Percentiles rank a stretch among this genome's conserved stretches.
phyloP scores from a whole-genome alignment of 2,888 invertebrate species.

The Tridacna crocea region DNA sequence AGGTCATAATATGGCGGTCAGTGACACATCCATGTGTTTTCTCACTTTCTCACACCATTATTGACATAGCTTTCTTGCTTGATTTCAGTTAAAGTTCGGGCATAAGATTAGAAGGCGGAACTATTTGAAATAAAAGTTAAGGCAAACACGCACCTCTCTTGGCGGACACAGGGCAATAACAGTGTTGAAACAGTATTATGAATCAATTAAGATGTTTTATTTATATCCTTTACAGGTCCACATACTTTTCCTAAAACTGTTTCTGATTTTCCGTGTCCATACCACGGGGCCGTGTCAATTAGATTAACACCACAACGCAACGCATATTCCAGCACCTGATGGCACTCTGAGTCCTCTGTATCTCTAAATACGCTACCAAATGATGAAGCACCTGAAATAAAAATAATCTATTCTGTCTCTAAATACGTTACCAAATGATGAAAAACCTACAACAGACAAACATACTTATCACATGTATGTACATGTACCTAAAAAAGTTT shows the following conservation, averaged over 20 bases:
- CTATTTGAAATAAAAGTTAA: no score
- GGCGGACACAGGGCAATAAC: no score
- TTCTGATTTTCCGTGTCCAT: slow-evolving; percentile 95
- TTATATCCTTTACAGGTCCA: no score
- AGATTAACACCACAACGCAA: slow-evolving; percentile 94
- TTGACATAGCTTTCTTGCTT: no score
- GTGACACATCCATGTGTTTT: no score
- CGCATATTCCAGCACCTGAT: slow-evolving; percentile 89
- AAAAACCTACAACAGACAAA: slow-evolving; percentile 72
- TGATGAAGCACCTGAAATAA: slow-evolving; percentile 77
- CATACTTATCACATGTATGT: not conserved
- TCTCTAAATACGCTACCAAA: slow-evolving; percentile 79
- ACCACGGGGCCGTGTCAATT: slow-evolving; percentile 96
- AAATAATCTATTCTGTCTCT: slow-evolving; percentile 85
- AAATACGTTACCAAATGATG: slow-evolving; percentile 81
- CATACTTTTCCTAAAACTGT: slow-evolving; percentile 89
- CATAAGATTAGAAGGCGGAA: no score
- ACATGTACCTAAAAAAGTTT: not conserved
- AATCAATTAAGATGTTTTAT: no score
- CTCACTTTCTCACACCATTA: no score
- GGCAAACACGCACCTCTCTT: no score
- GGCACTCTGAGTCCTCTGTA: slow-evolving; percentile 88
- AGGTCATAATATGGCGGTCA: no score
- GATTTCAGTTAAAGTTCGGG: no score
- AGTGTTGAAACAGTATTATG: no score